A percentile compares a stretch with the other conserved stretches of the same genome.
phyloP scores from a whole-genome alignment of 2,888 invertebrate genomes.

The Amblyteles armatorius region DNA sequence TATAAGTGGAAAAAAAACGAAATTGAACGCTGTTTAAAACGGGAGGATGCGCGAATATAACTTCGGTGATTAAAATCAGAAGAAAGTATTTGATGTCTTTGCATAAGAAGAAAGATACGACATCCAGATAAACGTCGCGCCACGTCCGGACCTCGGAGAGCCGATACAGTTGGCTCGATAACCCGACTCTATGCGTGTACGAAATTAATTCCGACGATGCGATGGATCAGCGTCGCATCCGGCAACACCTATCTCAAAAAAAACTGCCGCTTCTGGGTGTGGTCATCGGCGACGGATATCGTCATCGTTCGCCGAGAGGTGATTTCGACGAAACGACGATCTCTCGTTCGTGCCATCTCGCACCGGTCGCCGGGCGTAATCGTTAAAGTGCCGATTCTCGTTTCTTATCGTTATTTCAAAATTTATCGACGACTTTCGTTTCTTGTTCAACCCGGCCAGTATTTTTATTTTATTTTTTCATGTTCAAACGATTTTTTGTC shows the following conservation, averaged over 20 bases:
- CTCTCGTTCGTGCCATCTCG: not conserved
- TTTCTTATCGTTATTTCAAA: not conserved
- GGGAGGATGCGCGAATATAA: too few species aligned
- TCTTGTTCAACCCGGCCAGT: not conserved
- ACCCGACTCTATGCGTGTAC: not conserved
- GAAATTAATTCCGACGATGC: not conserved
- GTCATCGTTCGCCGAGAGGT: slow-evolving; percentile 17
- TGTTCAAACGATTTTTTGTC: not conserved
- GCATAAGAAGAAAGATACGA: too few species aligned
- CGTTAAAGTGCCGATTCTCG: not conserved
- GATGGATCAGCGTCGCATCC: slow-evolving; percentile 16
- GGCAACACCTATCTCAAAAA: slow-evolving; percentile 35
- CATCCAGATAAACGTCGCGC: too few species aligned
- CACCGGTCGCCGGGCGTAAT: not conserved
- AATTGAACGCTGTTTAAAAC: too few species aligned
- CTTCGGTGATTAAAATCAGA: too few species aligned
- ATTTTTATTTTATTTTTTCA: not conserved
- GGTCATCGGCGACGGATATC: slow-evolving; percentile 60
- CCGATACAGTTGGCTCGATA: not conserved
- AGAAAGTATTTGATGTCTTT: too few species aligned
- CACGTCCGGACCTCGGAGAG: too few species aligned
- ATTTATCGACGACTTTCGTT: not conserved
- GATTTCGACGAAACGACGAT: slow-evolving; percentile 7
- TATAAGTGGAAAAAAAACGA: too few species aligned
- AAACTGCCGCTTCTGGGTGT: slow-evolving; percentile 52